Percentiles rank a stretch among this genome's conserved stretches.
Evolutionary conservation across 2,113 vertebrate genomes (phyloP).

Genomic region (Pipa parva): DNA sequence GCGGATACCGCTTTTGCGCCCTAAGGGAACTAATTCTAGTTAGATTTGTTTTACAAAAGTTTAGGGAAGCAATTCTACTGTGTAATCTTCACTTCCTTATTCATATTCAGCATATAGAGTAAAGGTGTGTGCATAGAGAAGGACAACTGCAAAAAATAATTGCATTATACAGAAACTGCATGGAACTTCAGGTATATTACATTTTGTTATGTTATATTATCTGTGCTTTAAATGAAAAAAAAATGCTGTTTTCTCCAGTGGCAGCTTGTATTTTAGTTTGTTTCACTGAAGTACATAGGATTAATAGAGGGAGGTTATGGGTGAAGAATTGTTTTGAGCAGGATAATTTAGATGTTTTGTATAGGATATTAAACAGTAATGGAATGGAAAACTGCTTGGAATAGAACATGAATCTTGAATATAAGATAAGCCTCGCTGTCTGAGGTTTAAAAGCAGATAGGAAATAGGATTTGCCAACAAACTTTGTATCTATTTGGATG

Average conservation of each 20-base stretch:
- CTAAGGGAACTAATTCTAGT: no score
- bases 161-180: not conserved
- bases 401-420: constrained; percentile 1
- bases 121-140: not conserved
- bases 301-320: not conserved
- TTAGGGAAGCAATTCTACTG: no score
- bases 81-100: no score
- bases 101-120: no score
- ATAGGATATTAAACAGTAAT: not conserved
- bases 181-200: not conserved
- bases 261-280: not conserved
- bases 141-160: not conserved
- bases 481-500: not conserved
- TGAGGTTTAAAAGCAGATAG: not conserved
- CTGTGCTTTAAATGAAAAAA: not conserved
- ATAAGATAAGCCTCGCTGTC: not conserved
- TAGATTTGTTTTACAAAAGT: no score
- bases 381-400: not conserved
- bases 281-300: not conserved
- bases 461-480: not conserved
- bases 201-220: not conserved
- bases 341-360: not conserved
- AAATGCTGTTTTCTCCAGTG: not conserved
- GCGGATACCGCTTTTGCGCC: no score
- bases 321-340: not conserved